Evolutionary conservation across 2,113 vertebrate genomes (phyloP), one percentile per base, ranked within the genome.

Genomic region (Paedocypris sp.): DNA sequence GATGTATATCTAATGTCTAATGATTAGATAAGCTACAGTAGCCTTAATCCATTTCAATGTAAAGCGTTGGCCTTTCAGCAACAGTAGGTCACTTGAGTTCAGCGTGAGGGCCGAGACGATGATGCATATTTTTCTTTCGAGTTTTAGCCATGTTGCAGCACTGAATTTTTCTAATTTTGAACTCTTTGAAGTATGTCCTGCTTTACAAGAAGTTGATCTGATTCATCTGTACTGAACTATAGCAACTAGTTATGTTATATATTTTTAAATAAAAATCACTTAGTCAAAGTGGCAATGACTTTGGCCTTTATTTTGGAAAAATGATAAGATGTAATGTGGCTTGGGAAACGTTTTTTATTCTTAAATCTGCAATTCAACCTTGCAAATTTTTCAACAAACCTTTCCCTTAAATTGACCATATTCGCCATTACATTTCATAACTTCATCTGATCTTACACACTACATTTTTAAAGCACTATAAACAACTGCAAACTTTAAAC

Each of bases 261-360:
- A 74, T 85, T 84, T 83, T 79, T 80, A 82, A 84, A 82, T 81
- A 85, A 85, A 81, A 62, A 67, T 60, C 11, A 25, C 47, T 16
- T 31, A 43, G 53, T 8, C 26, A 12, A 41, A 8, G 20, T 43
- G 15, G 2, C 9, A 43, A 29, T 31, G 12, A 43, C 32, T 36
- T 22, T 58, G 25, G 8, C 20, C 43, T 57, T n/a, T 31, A 58
- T 58, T 57, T 22, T 5, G 18, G 5, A 41, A 2, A 41, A 7
- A 6, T 19, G 9, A 28, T n/a, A n/a, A n/a, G n/a, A n/a, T n/a
- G n/a, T n/a, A n/a, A n/a, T n/a, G n/a, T n/a, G 15, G 36, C 5
- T 5, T 25, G 20, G 6, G 3, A 16, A 11, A 11, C 16, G 15
- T 6, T 3, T 25, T 31, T 19, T 20, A 33, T 19, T 4, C 7